Base-by-base conservation (phyloP, 2,113 vertebrate genomes). In the Dasyprocta punctata region DNA sequence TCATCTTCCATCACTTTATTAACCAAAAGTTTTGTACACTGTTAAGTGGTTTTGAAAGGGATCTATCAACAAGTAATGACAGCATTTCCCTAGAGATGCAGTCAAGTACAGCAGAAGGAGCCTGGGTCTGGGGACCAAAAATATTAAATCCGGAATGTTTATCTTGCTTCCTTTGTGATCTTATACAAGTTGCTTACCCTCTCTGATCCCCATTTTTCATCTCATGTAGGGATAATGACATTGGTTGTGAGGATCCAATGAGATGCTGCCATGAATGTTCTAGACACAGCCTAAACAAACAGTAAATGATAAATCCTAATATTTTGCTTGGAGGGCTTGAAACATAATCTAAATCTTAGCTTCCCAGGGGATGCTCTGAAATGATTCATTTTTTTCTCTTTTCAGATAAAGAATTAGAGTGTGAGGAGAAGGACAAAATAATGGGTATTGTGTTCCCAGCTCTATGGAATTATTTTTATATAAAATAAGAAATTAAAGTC, bases 391-490 rank as follows among this genome's bases (percentile, higher is more conserved):
- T 56, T 26, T 52, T 47, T 52, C 11, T 85, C 65, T 71, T 65
- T 71, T 63, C 75, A 54, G 20, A 58, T 38, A 61, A 41, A 52
- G n/a, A 96, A 83, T 67, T 75, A 26, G 52, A 38, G 60, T 28
- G 2, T 92, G 24, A 30, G 20, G 3, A 49, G 24, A 88, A 86
- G 36, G 20, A 69, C 22, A 85, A 91, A 63, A 20, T 20, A 65
- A 38, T 81, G 30, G 19, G 3, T 16, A 36, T 4, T 71, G 1
- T 87, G 44, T 83, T 71, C 26, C 73, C 73, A 8, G 58, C 54
- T 84, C 88, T 54, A 44, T 54, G 83, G 11, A 81, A 95, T 56
- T 61, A 75, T 89, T 75, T 90, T 96, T 41, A 94, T 93, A 84
- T 58, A 19, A 92, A 83, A 71, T 1, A 47, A 82, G 84, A 41